Evolutionary conservation across 2,797 vertebrate genomes (phyloP).

Genomic region (Spatula clypeata): DNA sequence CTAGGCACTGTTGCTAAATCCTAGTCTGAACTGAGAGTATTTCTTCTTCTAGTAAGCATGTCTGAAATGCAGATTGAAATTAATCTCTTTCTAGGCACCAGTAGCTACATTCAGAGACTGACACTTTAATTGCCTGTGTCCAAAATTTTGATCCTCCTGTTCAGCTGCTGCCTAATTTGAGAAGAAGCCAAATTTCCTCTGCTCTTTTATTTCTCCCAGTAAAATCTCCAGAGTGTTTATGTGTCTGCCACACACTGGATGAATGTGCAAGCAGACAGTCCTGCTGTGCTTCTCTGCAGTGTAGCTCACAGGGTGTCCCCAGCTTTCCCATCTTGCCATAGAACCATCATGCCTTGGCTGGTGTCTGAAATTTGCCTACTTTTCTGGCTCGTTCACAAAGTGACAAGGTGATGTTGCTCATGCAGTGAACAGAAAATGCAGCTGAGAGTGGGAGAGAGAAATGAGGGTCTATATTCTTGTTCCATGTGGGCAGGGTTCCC

Average conservation of each 20-base stretch:
- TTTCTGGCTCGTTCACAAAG: neutral
- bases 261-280: neutral
- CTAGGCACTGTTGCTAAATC: neutral
- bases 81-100: constrained; percentile 18
- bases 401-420: neutral
- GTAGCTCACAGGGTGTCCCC: fast-evolving
- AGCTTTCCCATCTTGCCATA: neutral
- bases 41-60: neutral
- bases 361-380: neutral
- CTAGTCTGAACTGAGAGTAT: neutral
- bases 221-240: neutral
- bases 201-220: neutral
- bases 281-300: neutral
- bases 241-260: neutral
- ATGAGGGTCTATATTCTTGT: fast-evolving
- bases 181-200: neutral
- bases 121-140: neutral
- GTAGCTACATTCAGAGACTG: neutral
- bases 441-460: neutral
- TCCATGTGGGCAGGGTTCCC: fast-evolving
- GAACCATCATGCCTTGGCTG: neutral
- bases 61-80: constrained; percentile 22
- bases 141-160: constrained; percentile 19
- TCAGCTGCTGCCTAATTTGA: constrained; percentile 3
- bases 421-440: neutral